A percentile compares a stretch with the other conserved stretches of the same genome.
These are phyloP conservation scores for Nasonia vitripennis DNA, from an alignment of 1,140 invertebrate species.

Conservation along the genomic window DNA sequence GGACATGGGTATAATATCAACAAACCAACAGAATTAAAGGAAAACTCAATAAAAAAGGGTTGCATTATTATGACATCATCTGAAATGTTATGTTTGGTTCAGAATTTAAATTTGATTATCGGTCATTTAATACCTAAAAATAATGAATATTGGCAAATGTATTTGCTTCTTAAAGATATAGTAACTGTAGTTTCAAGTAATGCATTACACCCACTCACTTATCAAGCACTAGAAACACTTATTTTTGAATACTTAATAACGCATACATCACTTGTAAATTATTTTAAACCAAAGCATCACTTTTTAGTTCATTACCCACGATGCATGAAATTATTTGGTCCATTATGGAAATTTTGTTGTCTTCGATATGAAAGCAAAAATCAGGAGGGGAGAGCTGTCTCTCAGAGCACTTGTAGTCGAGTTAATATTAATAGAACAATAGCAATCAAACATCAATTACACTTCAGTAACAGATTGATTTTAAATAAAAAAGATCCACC, in stretches of 20 bases:
- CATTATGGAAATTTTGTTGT: conserved; percentile 25
- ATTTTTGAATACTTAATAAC: conserved; percentile 4
- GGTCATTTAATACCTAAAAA: conserved; percentile 11
- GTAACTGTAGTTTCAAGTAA: conserved; percentile 5
- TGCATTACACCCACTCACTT: background rate
- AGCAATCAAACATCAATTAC: conserved; percentile 4
- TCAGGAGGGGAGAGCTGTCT: background rate
- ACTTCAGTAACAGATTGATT: conserved; percentile 11
- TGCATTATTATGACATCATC: conserved; percentile 28
- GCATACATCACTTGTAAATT: background rate
- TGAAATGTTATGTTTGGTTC: conserved; percentile 15
- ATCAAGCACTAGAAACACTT: background rate
- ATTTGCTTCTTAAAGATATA: background rate
- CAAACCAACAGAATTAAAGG: conserved; percentile 7
- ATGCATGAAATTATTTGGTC: conserved; percentile 8
- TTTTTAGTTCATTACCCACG: conserved; percentile 16
- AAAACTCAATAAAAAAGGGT: conserved; percentile 5
- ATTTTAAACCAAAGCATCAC: conserved; percentile 27
- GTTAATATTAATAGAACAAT: conserved; percentile 23
- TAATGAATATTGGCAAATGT: conserved; percentile 11
- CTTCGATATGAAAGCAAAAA: conserved; percentile 13
- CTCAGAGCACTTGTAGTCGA: background rate
- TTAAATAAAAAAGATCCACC: background rate
- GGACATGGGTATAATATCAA: conserved; percentile 13
- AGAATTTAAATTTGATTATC: conserved; percentile 11